Base-by-base conservation (phyloP, 2,888 invertebrate species). In the Lithosia quadra region DNA sequence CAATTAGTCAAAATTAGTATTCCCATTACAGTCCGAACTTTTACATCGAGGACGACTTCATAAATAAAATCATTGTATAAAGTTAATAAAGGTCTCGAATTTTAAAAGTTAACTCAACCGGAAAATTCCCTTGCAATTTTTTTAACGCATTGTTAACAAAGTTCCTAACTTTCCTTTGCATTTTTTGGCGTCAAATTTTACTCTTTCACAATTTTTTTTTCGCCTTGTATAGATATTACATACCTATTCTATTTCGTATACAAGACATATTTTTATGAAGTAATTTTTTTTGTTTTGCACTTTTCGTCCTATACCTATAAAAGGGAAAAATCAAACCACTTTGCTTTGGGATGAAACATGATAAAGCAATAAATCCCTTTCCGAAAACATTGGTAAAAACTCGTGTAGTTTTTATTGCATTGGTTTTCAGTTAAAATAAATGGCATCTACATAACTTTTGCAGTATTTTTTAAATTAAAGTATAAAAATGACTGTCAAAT, bases 51-150 rank as follows among this genome's bases (percentile, higher is more conserved):
- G 56, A 55, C 11, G 22, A 43, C 61, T 61, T 69, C 33, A 64
- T 68, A 72, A 68, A 72, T 59, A 75, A 59, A 55, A 64, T 70
- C 58, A 63, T 73, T 75, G 43, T 78, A 68, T 73, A 21, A 69
- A 65, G 55, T 72, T 63, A 28, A 65, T 69, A 80, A 72, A 64
- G 59, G 62, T 61, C 57, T 49, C 15, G n/a, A 68, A 28, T 71
- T 74, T 66, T 69, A 36, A 71, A 78, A 75, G 78, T 75, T 67
- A 65, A 70, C 56, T 63, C 10, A 53, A 22, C 28, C 28, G 28
- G 28, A 60, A 74, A 75, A 24, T 68, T 65, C 59, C 63, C 11
- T 66, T 72, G 22, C 55, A 68, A 57, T 67, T 75, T 28, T 28
- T 28, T 28, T 28, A 28, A 28, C 2, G 28, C 28, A 28, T 28